Evolutionary conservation across 2,888 invertebrate species (phyloP).

Genomic region (Omphaloscelis lunosa): DNA sequence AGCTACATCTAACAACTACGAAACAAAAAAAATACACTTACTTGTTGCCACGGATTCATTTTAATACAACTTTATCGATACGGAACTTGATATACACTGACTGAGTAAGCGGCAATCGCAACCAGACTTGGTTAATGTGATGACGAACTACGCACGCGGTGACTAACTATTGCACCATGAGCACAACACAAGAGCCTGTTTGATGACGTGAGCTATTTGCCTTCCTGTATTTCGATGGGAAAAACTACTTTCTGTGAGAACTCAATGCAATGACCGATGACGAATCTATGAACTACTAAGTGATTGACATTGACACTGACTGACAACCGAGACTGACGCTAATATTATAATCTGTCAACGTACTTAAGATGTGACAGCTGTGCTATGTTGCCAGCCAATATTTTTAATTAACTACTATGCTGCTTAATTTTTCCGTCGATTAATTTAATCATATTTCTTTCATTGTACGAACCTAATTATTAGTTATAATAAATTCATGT

Average conservation of each 20-base stretch:
- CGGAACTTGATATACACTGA: conserved; percentile 51
- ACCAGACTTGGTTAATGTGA: conserved; percentile 27
- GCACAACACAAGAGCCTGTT: conserved; percentile 14
- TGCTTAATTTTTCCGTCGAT: too few relatives aligned
- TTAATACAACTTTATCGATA: conserved; percentile 54
- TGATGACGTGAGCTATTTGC: conserved; percentile 54
- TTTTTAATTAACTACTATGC: conserved; percentile 6
- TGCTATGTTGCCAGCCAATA: conserved; percentile 12
- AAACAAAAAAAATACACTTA: conserved; percentile 69
- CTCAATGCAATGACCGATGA: conserved; percentile 27
- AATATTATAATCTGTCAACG: too few relatives aligned
- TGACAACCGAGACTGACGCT: neutral
- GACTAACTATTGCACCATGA: conserved; percentile 58
- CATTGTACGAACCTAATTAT: too few relatives aligned
- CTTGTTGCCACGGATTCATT: conserved; percentile 88
- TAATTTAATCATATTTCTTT: too few relatives aligned
- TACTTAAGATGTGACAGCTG: neutral
- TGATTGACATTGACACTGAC: conserved; percentile 29
- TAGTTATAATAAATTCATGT: too few relatives aligned
- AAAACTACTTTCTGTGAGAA: conserved; percentile 52
- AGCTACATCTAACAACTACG: conserved; percentile 44
- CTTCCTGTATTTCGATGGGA: conserved; percentile 27
- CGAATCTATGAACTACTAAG: conserved; percentile 2
- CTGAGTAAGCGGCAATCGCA: conserved; percentile 6
- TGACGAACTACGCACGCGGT: conserved; percentile 47